A percentile compares a stretch with the other conserved stretches of the same genome.
Evolutionary conservation across 2,797 vertebrate genomes (phyloP).

Genomic region (Melanotaenia maccullochi): DNA sequence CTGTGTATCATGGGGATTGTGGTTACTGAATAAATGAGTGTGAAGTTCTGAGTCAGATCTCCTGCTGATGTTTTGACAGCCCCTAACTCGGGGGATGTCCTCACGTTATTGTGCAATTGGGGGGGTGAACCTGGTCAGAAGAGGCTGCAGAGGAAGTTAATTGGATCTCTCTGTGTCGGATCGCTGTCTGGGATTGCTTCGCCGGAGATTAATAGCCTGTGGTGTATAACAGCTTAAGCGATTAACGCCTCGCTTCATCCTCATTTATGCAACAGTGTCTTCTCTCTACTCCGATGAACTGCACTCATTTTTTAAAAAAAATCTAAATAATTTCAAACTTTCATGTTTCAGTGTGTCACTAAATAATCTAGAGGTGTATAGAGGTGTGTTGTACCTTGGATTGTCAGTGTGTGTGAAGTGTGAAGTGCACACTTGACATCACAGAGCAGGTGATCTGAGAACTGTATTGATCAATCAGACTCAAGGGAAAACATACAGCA

Average conservation of each 20-base stretch:
- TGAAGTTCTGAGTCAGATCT: slow-evolving; percentile 42
- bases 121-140: slow-evolving; percentile 35
- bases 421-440: slow-evolving; percentile 14
- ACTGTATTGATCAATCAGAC: slow-evolving; percentile 63
- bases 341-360: neutral
- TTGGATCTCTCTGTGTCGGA: slow-evolving; percentile 70
- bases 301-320: slow-evolving; percentile 12
- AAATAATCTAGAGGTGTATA: slow-evolving; percentile 2
- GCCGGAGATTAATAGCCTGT: slow-evolving; percentile 66
- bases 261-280: slow-evolving; percentile 48
- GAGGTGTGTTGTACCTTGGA: neutral
- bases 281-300: slow-evolving; percentile 27
- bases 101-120: slow-evolving; percentile 12
- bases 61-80: slow-evolving; percentile 50
- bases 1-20: neutral
- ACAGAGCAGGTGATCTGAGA: slow-evolving; percentile 41
- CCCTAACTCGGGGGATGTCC: slow-evolving; percentile 37
- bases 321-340: slow-evolving; percentile 12
- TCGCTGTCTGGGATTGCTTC: slow-evolving; percentile 58
- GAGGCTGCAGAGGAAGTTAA: slow-evolving; percentile 63
- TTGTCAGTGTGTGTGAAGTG: neutral
- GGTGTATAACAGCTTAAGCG: slow-evolving; percentile 62
- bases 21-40: slow-evolving; percentile 49
- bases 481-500: slow-evolving; percentile 30
- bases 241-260: slow-evolving; percentile 62